Conservation (phyloP, 2,797 vertebrate species). For the Scomberomorus guttatus region DNA sequence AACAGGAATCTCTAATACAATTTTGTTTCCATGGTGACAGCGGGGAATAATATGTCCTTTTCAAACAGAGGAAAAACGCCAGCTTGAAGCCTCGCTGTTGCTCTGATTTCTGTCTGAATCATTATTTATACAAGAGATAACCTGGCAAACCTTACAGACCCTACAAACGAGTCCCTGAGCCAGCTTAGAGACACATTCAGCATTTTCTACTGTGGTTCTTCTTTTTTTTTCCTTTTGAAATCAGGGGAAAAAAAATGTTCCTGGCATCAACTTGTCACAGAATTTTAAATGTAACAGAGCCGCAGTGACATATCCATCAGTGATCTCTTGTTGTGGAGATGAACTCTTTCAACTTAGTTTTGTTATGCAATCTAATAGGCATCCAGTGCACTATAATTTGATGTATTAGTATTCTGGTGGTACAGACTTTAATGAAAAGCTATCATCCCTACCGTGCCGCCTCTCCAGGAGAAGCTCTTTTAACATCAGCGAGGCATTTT, state of each 20-base stretch:
- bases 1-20: constrained; percentile 82
- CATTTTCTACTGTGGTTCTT: not conserved
- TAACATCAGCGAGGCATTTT: constrained; percentile 39
- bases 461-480: constrained; percentile 53
- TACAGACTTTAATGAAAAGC: constrained; percentile 53
- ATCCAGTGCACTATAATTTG: constrained; percentile 42
- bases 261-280: not conserved
- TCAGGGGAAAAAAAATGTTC: not conserved
- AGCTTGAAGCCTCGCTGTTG: constrained; percentile 63
- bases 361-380: constrained; percentile 34
- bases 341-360: constrained; percentile 31
- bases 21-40: constrained; percentile 86
- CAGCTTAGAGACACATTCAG: not conserved
- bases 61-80: constrained; percentile 69
- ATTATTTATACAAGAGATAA: constrained; percentile 69
- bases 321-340: constrained; percentile 24
- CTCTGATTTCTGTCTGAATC: constrained; percentile 69
- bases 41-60: constrained; percentile 75
- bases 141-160: constrained; percentile 47
- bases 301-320: constrained; percentile 41
- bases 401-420: constrained; percentile 43
- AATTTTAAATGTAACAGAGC: constrained; percentile 1
- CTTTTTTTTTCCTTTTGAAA: not conserved
- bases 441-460: constrained; percentile 42
- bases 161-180: constrained; percentile 38